Evolutionary conservation across 1,140 invertebrate species (phyloP).

Genomic region (Drosophila lowei): DNA sequence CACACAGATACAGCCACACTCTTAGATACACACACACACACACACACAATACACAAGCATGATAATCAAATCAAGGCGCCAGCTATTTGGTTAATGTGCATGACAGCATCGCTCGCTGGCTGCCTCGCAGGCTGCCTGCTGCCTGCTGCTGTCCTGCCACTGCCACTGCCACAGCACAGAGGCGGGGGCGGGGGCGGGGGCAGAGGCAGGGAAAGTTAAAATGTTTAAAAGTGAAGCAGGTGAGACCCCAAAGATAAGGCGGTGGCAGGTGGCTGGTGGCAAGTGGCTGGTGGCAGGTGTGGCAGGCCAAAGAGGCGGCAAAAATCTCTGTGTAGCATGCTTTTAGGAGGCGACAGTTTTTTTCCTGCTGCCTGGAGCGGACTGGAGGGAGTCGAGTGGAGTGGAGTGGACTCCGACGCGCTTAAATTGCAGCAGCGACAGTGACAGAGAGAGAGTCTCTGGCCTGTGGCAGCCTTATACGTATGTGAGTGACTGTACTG

Average conservation of each 20-base stretch:
- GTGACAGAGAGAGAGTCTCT: too few species aligned
- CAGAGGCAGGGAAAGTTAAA: conserved; percentile 42
- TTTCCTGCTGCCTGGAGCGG: conserved; percentile 9
- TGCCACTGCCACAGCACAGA: not conserved
- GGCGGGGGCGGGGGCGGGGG: not conserved
- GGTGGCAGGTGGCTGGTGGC: not conserved
- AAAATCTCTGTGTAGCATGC: conserved; percentile 61
- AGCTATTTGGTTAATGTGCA: conserved; percentile 82
- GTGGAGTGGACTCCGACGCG: conserved; percentile 27
- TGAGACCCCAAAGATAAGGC: conserved; percentile 67
- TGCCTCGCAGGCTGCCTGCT: too few species aligned
- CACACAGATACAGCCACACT: conserved; percentile 6
- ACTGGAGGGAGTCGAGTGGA: too few species aligned
- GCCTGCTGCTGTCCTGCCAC: too few species aligned
- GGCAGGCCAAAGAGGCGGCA: conserved; percentile 11
- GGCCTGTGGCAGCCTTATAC: conserved; percentile 8
- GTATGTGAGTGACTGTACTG: conserved; percentile 31
- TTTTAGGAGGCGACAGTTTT: conserved; percentile 66
- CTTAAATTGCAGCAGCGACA: conserved; percentile 76
- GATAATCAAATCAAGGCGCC: conserved; percentile 81
- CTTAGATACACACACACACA: conserved; percentile 9
- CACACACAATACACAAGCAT: conserved; percentile 44
- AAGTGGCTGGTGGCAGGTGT: not conserved
- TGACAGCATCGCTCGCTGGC: conserved; percentile 46
- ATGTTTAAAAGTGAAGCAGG: conserved; percentile 69